Base-by-base conservation (phyloP, 2,888 invertebrate species). In the Shargacucullia verbasci region DNA sequence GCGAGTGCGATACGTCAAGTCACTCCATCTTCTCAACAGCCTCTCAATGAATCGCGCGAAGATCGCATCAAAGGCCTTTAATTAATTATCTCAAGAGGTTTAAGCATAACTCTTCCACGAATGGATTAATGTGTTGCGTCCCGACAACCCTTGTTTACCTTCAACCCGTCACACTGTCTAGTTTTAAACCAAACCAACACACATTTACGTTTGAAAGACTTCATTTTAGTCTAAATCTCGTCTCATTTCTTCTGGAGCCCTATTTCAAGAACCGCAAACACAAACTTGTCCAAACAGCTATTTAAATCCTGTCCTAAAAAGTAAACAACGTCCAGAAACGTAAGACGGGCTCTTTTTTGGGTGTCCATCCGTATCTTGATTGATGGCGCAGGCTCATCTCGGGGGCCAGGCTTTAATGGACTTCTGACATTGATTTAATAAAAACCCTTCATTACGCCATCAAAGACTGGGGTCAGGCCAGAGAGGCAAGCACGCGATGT, bases 401-500 rank as follows among this genome's bases (percentile, higher is more conserved):
- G 75, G 76, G 81, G 85, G 83, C 81, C 84, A 80, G 79, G 81
- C 82, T 88, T 85, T 92, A 93, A 93, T 92, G 93, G 90, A 88
- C 82, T 87, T 86, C 87, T 91, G 93, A 92, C 92, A 85, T 92
- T 93, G 93, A 94, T 94, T 94, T 91, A 93, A 94, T 94, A 92
- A 91, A 85, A 90, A 91, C 92, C 92, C 91, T 91, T 89, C 89
- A 92, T 93, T 92, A 92, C 82, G 72, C 78, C 87, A 85, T 91
- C 90, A 88, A 72, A 77, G 72, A 75, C 76, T 59, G 72, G 66
- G 83, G 82, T 82, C 83, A 82, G 62, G 43, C 40, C 69, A 45
- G 57, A 59, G 53, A 46, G 46, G 27, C 53, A 52, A 61, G 57
- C 75, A 67, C 71, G 73, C 64, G 56, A 71, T 68, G 53, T 59